Evolutionary conservation across 2,797 vertebrate genomes (phyloP), one percentile per base, ranked within the genome.

Genomic region (Mergus octosetaceus): DNA sequence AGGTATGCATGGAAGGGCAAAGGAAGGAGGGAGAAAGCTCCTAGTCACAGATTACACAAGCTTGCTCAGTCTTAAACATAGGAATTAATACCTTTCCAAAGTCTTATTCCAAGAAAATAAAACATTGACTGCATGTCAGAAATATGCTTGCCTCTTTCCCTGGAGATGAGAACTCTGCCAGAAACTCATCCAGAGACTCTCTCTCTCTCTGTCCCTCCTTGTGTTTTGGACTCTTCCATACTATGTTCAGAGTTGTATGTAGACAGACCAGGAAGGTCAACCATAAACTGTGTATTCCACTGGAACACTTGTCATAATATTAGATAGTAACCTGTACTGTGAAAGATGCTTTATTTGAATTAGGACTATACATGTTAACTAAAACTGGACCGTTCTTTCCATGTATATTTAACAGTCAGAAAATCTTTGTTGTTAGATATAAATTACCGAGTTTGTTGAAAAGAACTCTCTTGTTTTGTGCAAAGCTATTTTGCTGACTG

Each of bases 401-500:
- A 14, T 49, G 45, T 27, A 8, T 18, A 76, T 76, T 77, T 68
- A 93, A 69, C 19, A 85, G 19, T 36, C 38, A 60, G 13, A 73
- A 86, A 82, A 75, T 53, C 51, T 87, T 51, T 41, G 58, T 74
- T 58, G 45, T 85, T 53, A 76, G 54, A 19, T 78, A 25, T 38
- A 68, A 89, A 87, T 82, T 89, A 34, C 25, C 9, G 49, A 68
- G 17, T 54, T 47, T 77, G 78, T 79, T 54, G 43, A 85, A 87
- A 88, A 71, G 25, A 32, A 39, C 20, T 32, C 47, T n/a, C 64
- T 88, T 76, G 49, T 82, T 95, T 83, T 51, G 64, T 28, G 5
- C 28, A 71, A 71, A 89, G 49, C 7, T 87, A 1, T 95, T 93
- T 77, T 95, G 92, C 90, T 96, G 94, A 95, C 88, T 87, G n/a